Evolutionary conservation across 2,797 vertebrate genomes (phyloP).

Genomic region (Lacerta bilineata): DNA sequence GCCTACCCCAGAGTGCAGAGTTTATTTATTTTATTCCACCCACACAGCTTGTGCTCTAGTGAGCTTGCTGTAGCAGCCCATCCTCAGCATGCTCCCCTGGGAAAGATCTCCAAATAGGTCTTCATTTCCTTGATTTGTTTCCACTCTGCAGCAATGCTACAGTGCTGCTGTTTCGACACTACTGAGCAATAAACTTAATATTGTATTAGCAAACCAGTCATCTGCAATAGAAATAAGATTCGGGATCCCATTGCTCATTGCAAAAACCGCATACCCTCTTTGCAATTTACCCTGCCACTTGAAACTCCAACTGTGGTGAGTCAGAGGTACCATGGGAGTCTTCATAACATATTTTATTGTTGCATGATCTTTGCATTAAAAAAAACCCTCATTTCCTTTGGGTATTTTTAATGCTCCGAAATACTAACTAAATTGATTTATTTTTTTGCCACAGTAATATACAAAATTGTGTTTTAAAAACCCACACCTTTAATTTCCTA

Average conservation of each 20-base stretch:
- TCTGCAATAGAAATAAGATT: background rate
- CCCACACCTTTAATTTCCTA: background rate
- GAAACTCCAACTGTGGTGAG: background rate
- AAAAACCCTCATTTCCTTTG: constrained; percentile 14
- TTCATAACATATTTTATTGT: constrained; percentile 11
- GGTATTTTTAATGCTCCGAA: constrained; percentile 8
- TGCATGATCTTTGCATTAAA: background rate
- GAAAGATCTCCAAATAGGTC: background rate
- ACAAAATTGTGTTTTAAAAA: background rate
- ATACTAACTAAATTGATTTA: background rate
- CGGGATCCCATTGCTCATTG: background rate
- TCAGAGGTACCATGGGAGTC: background rate
- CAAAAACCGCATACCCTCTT: background rate
- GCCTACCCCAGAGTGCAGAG: background rate
- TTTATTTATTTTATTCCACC: background rate
- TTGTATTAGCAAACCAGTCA: constrained; percentile 2
- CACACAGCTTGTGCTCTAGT: background rate
- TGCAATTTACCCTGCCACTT: background rate
- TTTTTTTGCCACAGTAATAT: background rate
- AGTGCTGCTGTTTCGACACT: background rate
- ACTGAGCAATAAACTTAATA: background rate
- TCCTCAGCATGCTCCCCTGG: background rate
- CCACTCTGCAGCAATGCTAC: background rate
- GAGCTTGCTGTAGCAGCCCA: background rate
- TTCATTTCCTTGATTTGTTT: background rate